Conservation (phyloP, 1,140 invertebrate genomes). For the Andrena cerasifolii region DNA sequence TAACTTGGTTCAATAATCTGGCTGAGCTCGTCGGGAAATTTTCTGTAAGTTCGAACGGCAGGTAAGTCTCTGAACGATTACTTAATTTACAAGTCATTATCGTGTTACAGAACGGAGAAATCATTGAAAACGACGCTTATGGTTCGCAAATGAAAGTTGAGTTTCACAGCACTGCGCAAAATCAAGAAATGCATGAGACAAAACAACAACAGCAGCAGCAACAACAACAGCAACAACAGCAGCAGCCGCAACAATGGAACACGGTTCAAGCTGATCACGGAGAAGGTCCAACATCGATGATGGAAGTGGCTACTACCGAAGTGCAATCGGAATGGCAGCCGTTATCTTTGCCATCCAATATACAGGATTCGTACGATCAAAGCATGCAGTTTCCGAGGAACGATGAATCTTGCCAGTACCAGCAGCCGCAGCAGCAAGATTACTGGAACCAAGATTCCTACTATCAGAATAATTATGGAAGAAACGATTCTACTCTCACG, state of each 20-base stretch:
- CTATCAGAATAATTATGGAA: slow-evolving; percentile 70
- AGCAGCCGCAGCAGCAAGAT: slow-evolving; percentile 76
- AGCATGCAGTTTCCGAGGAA: slow-evolving; percentile 66
- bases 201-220: slow-evolving; percentile 62
- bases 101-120: slow-evolving; percentile 70
- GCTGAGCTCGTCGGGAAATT: slow-evolving; percentile 73
- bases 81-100: neutral
- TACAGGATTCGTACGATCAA: slow-evolving; percentile 71
- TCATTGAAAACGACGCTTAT: slow-evolving; percentile 64
- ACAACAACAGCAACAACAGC: slow-evolving; percentile 50
- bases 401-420: slow-evolving; percentile 68
- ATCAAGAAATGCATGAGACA: slow-evolving; percentile 52
- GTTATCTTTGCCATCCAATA: slow-evolving; percentile 64
- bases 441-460: slow-evolving; percentile 79
- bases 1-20: slow-evolving; percentile 77
- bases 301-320: slow-evolving; percentile 67
- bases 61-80: neutral
- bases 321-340: slow-evolving; percentile 73
- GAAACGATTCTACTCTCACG: slow-evolving; percentile 55
- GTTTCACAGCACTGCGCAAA: slow-evolving; percentile 33
- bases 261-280: slow-evolving; percentile 63
- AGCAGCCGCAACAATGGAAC: slow-evolving; percentile 66
- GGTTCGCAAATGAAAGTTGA: slow-evolving; percentile 37
- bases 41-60: slow-evolving; percentile 60
- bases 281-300: slow-evolving; percentile 69